phyloP scores from a whole-genome alignment of 2,113 vertebrate genomes.

The Tenrec ecaudatus region DNA sequence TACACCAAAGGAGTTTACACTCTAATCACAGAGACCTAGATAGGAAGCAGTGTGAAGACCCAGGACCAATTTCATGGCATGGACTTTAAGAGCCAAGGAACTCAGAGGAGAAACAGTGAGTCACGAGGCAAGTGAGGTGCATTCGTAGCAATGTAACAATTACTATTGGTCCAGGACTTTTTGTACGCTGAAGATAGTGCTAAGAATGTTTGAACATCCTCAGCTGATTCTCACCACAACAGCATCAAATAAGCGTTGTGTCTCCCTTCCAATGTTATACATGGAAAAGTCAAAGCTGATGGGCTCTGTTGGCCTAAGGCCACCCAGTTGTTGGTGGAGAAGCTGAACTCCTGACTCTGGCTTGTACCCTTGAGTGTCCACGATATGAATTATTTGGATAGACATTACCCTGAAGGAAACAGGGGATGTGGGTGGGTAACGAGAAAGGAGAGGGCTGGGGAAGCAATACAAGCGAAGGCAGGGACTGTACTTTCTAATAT shows the following conservation, averaged over 20 bases:
- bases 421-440: no score
- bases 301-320: not conserved
- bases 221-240: not conserved
- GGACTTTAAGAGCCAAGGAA: not conserved
- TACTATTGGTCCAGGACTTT: not conserved
- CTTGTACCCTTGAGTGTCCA: not conserved
- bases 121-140: not conserved
- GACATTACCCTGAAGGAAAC: no score
- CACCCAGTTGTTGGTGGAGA: not conserved
- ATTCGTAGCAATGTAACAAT: not conserved
- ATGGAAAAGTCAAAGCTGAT: not conserved
- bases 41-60: fast-evolving
- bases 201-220: not conserved
- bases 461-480: no score
- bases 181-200: not conserved
- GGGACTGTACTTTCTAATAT: no score
- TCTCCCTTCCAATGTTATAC: not conserved
- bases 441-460: no score
- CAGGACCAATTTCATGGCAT: fast-evolving
- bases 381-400: no score
- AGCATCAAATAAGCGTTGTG: not conserved
- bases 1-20: no score
- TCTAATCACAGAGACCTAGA: not conserved
- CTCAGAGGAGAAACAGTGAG: not conserved
- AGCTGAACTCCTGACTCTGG: not conserved